Conservation (phyloP, 2,797 vertebrate species). For the Luscinia megarhynchos region DNA sequence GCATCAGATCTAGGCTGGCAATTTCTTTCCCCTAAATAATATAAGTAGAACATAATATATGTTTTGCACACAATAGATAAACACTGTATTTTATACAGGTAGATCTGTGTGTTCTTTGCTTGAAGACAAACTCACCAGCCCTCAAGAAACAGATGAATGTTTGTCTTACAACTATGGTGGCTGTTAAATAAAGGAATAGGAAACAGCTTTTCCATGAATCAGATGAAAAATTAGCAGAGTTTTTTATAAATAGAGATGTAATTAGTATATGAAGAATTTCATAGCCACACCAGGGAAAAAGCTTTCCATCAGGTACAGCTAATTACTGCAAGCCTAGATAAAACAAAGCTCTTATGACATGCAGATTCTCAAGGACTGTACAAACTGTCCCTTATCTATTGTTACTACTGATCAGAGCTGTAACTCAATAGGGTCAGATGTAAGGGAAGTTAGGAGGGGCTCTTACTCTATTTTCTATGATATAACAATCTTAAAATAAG, state of each 20-base stretch:
- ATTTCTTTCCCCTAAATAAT: not conserved
- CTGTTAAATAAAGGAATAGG: not conserved
- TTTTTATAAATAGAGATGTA: not conserved
- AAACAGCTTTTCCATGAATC: not conserved
- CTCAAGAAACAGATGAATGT: not conserved
- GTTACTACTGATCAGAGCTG: not conserved
- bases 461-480: not conserved
- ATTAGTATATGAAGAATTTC: not conserved
- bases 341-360: not conserved
- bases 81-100: not conserved
- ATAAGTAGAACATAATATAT: not conserved
- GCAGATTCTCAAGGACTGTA: not conserved
- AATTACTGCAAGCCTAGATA: not conserved
- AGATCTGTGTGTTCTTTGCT: not conserved
- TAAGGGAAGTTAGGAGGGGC: not conserved
- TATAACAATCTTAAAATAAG: not conserved
- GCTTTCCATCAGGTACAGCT: not conserved
- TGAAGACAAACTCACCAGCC: not conserved
- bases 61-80: not conserved
- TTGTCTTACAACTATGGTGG: not conserved
- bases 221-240: not conserved
- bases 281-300: not conserved
- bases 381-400: not conserved
- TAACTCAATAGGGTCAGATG: not conserved
- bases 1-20: not conserved